Base-by-base conservation (phyloP, 2,113 vertebrate genomes). In the Gopherus flavomarginatus region DNA sequence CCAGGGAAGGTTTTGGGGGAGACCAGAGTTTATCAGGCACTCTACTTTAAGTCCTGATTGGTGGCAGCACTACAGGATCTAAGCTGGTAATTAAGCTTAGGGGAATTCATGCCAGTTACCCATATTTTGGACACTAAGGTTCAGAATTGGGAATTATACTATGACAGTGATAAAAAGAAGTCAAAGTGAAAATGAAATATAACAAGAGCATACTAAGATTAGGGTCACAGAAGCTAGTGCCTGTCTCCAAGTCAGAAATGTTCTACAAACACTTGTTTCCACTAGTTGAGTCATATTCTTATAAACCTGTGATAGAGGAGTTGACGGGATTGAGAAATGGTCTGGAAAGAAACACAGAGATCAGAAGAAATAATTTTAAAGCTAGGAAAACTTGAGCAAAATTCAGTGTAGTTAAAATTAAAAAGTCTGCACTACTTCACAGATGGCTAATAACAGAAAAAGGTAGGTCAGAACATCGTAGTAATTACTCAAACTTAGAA, bases 401-500 rank as follows among this genome's bases (percentile, higher is more conserved):
- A 94, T 54, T 83, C 42, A 2, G 85, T 92, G 69, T 85, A 31
- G 27, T 90, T 85, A 52, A 0, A 94, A 80, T 96, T 95, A 83
- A 27, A 44, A 72, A 72, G 13, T 13, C 42, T 78, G 75, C 6
- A 27, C 42, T 47, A 29, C 26, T 47, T 96, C 82, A 44, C 86
- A 96, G 54, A 47, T 93, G 90, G 75, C 82, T 91, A 94, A 89
- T 92, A 95, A 91, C 16, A 93, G 86, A 31, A 47, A 38, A 94
- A 96, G 75, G 24, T 47, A 95, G 85, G 91, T 94, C 88, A 90
- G 85, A 89, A 87, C 86, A 83, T 93, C 83, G 52, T 3, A 94
- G 54, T 94, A 93, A 95, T 94, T 90, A 90, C 50, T 96, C 94
- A 95, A 88, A 82, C 80, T 90, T 88, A 86, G 52, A 83, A 84